A percentile compares a stretch with the other conserved stretches of the same genome.
phyloP scores from a whole-genome alignment of 2,113 vertebrate species.

The Gulo gulo region DNA sequence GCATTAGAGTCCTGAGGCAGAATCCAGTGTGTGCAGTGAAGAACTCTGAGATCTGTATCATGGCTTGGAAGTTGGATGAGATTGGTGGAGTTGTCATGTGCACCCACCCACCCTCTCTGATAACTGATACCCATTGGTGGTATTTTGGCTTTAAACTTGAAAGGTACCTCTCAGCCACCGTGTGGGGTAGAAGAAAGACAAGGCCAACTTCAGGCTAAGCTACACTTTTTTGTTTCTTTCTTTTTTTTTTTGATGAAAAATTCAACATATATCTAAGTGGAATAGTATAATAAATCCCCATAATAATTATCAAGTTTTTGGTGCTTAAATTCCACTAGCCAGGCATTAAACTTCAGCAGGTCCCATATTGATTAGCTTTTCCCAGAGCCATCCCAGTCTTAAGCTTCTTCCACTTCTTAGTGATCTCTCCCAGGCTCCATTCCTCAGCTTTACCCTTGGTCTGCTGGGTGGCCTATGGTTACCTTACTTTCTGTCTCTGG shows the following conservation, averaged over 20 bases:
- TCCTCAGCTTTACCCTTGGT: neutral
- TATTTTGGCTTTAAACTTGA: constrained; percentile 15
- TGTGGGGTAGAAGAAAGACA: neutral
- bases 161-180: neutral
- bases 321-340: neutral
- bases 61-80: neutral
- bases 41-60: neutral
- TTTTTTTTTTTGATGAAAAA: neutral
- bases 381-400: neutral
- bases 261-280: neutral
- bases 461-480: neutral
- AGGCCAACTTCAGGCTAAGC: neutral
- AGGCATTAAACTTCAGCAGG: neutral
- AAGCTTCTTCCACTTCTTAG: neutral
- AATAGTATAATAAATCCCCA: neutral
- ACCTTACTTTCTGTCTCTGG: constrained; percentile 38
- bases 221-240: neutral
- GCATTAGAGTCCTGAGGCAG: neutral
- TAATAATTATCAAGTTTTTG: neutral
- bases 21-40: neutral
- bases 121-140: neutral
- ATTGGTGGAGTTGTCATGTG: neutral
- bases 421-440: neutral
- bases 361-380: neutral
- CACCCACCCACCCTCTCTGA: neutral